phyloP scores from a whole-genome alignment of 2,888 invertebrate species.

The Apomyelois bistriatella region DNA sequence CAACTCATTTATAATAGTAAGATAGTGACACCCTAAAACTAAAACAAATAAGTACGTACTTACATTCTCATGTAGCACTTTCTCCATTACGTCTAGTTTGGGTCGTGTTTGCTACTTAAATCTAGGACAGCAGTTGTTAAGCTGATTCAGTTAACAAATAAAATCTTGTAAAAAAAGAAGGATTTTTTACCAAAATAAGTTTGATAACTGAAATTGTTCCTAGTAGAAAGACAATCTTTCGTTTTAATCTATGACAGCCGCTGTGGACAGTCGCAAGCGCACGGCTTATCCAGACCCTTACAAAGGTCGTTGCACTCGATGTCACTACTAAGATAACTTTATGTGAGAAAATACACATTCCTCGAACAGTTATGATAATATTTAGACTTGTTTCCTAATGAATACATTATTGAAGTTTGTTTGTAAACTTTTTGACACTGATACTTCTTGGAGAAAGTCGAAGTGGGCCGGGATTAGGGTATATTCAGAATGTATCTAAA shows the following conservation, averaged over 20 bases:
- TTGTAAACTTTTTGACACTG: slow-evolving; percentile 15
- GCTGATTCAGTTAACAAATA: too few relatives aligned
- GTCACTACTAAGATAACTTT: slow-evolving; percentile 45
- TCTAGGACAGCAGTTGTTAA: too few relatives aligned
- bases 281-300: slow-evolving; percentile 42
- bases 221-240: background rate
- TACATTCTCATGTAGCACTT: too few relatives aligned
- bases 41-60: too few relatives aligned
- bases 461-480: background rate
- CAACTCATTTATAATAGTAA: too few relatives aligned
- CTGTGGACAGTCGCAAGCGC: slow-evolving; percentile 30
- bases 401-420: slow-evolving; percentile 20
- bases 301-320: slow-evolving; percentile 47
- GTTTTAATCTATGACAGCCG: slow-evolving; percentile 27
- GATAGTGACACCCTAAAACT: too few relatives aligned
- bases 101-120: too few relatives aligned
- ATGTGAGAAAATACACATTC: slow-evolving; percentile 53
- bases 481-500: background rate
- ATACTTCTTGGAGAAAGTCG: background rate
- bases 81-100: too few relatives aligned
- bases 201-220: too few relatives aligned
- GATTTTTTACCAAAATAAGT: too few relatives aligned
- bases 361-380: slow-evolving; percentile 50
- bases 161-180: too few relatives aligned
- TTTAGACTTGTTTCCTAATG: slow-evolving; percentile 36